Percentiles rank a stretch among this genome's conserved stretches.
Conservation (phyloP, 2,113 vertebrate genomes). For the Odocoileus hemionus region DNA sequence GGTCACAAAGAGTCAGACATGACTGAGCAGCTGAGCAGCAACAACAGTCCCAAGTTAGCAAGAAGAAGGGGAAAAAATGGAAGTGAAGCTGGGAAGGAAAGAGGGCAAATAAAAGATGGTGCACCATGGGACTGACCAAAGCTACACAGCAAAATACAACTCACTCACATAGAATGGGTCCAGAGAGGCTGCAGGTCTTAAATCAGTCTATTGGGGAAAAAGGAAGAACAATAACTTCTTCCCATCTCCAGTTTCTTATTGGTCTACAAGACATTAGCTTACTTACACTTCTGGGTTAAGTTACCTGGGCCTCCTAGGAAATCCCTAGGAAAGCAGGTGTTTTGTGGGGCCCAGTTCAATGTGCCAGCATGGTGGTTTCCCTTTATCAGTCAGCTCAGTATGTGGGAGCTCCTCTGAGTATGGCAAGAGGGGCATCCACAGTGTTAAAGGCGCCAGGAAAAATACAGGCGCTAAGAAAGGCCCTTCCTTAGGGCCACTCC, state of each 20-base stretch:
- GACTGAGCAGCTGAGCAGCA: neutral
- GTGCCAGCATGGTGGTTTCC: neutral
- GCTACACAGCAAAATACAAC: neutral
- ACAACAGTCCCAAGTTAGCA: neutral
- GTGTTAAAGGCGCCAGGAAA: neutral
- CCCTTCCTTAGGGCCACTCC: neutral
- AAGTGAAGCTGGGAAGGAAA: neutral
- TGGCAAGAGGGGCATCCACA: neutral
- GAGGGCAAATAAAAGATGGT: neutral
- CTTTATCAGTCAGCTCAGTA: neutral
- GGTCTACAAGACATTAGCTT: neutral
- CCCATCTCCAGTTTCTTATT: neutral
- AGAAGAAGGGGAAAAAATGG: neutral
- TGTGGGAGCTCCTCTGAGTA: neutral
- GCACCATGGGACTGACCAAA: neutral
- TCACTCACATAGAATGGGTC: neutral
- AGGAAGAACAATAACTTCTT: neutral
- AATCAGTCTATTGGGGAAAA: neutral
- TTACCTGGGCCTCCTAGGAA: neutral
- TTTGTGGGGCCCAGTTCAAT: neutral
- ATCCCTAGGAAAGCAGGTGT: neutral
- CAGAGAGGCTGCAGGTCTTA: neutral
- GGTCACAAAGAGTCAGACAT: neutral
- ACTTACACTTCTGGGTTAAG: neutral
- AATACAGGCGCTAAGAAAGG: neutral